Evolutionary conservation across 2,888 invertebrate genomes (phyloP), one percentile per base, ranked within the genome.

Genomic region (Thalpophila matura): DNA sequence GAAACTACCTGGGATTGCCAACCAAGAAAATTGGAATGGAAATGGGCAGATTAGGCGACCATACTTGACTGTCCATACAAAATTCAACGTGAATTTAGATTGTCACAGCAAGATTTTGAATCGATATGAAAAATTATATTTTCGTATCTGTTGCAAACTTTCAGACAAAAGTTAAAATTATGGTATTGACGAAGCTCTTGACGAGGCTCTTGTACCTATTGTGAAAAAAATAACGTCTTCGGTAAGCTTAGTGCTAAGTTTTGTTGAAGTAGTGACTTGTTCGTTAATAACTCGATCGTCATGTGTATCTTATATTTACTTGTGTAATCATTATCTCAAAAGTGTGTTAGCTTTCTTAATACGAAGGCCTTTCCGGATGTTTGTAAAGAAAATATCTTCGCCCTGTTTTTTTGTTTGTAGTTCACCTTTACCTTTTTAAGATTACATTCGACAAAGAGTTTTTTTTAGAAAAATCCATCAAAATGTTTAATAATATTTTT

Each of bases 301-400:
- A 55, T 20, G 29, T 38, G 43, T 35, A 12, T 45, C 26, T 45
- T 56, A 26, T 66, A 37, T 14, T 58, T 38, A 43, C 1, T 1
- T 45, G 22, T 33, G 45, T 40, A 33, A 42, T 47, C 2, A 22
- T n/a, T n/a, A 31, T 22, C 27, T 43, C 2, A 62, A 51, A 70
- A 72, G 24, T 72, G 9, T 60, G 73, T 24, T 54, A 65, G 4
- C 55, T 66, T 53, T 72, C 49, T 31, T 49, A 31, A 27, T 45
- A 12, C 14, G 5, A 54, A 46, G 42, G 54, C 50, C 18, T 61
- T 71, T 61, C 68, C 62, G 42, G 50, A 14, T 55, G 9, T 35
- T 27, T 14, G 10, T 0, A 43, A 31, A 16, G 26, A 55, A 46
- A 66, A 54, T 31, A 26, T 7, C 14, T 50, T 50, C 38, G 26